Conservation (phyloP, 2,797 vertebrate species). For the Coregonus suidteri region DNA sequence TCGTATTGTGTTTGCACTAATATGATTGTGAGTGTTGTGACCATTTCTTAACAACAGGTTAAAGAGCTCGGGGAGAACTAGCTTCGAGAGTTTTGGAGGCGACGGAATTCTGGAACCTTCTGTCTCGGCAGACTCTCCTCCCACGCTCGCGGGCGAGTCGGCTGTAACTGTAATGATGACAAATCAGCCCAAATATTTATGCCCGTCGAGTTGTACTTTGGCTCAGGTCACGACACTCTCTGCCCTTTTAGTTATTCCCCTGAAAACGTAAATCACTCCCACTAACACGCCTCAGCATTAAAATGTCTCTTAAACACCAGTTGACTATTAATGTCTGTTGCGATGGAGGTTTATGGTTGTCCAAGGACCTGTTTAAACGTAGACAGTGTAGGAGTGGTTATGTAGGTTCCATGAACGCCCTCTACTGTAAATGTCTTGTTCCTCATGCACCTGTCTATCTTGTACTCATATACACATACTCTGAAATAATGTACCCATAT, state of each 20-base stretch:
- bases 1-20: neutral
- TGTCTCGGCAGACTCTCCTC: constrained; percentile 8
- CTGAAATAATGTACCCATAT: neutral
- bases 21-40: neutral
- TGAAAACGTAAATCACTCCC: constrained; percentile 29
- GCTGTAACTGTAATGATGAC: constrained; percentile 67
- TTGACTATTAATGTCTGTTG: neutral
- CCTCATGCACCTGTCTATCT: neutral
- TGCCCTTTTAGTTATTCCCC: neutral
- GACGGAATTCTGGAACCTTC: neutral
- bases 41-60: neutral
- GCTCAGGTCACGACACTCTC: constrained; percentile 49
- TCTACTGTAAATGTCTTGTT: neutral
- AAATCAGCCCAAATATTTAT: constrained; percentile 78
- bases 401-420: neutral
- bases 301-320: constrained; percentile 67
- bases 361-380: neutral
- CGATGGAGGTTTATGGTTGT: neutral
- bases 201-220: constrained; percentile 62
- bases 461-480: neutral
- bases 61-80: neutral
- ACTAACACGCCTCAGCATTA: constrained; percentile 56
- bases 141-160: constrained; percentile 17
- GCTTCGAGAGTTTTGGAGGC: neutral
- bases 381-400: neutral